Base-by-base conservation (phyloP, 2,888 invertebrate species). In the Rhagonycha lutea region DNA sequence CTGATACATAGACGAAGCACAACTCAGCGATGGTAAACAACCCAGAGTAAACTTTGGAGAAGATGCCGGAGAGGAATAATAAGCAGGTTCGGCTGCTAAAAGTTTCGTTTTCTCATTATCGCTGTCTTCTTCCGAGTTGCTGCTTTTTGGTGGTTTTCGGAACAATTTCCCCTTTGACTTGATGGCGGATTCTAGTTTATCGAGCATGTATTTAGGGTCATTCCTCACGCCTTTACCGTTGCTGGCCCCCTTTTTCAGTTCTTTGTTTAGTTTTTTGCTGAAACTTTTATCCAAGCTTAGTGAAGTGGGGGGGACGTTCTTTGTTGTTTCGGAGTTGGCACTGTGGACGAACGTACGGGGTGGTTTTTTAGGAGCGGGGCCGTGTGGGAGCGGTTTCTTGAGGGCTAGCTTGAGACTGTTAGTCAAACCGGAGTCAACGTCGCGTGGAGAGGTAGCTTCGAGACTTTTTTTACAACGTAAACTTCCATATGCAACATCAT, bases 281-380 rank as follows among this genome's bases (percentile, higher is more conserved):
- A 83, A 83, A 12, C 79, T 74, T 61, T 79, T 73, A 63, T 80
- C 73, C 68, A 78, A 70, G 67, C 76, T 72, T 65, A 79, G 29
- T 18, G 79, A 24, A 18, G 62, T 62, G 5, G 23, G n/a, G 5
- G 23, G n/a, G 63, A 47, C 60, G 68, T 32, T 62, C n/a, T 23
- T 24, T 12, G 24, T 24, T 3, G 24, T 24, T n/a, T 23, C 12
- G 0, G 26, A 4, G 1, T 79, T 79, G 11, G 84, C 80, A 63
- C 83, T 83, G 80, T 89, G 88, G 60, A 88, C 88, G 81, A 93
- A 92, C 0, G 90, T 91, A 78, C 94, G 86, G 0, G 94, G 95
- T 1, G 95, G 94, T 84, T 95, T 94, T 82, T 92, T 92, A 0
- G 94, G 95, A 0, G 94, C 93, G 5, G 94, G 94, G 0, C 94